Evolutionary conservation across 2,888 invertebrate genomes (phyloP), one percentile per base, ranked within the genome.

Genomic region (Sphecodes monilicornis): DNA sequence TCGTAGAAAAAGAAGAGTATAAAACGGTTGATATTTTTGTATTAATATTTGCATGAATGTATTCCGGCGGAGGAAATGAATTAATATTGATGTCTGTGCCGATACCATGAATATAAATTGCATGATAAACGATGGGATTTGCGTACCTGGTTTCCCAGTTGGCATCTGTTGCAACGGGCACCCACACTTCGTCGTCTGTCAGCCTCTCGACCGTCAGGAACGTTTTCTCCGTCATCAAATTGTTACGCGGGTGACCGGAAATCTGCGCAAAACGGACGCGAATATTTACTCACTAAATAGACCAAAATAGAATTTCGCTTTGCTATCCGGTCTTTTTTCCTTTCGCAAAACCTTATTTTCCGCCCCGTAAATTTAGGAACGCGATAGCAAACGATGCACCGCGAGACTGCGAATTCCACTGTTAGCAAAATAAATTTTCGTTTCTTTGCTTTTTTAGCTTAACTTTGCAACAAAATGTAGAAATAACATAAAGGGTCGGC

Each of bases 111-210:
- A 78, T 73, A 41, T 22, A 29, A 36, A 57, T 46, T 22, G 46
- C 26, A 50, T 26, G 41, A 22, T 46, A 18, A 66, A 50, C 10
- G 16, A 16, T 41, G 32, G 16, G 18, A 50, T 69, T 43, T 74
- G 71, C 96, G 94, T 95, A 98, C 98, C 96, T 98, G 16, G 98
- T 98, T 93, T 98, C 98, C 98, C 98, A 98, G 92, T 97, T 97
- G 32, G 97, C 98, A 93, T 98, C 98, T 0, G 97, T 98, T 13
- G 97, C 97, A 11, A 97, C 95, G 0, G 96, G 95, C 64, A 95
- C 95, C 98, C 98, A 98, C n/a, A 89, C 87, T 43, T 96, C 96
- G 81, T 96, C 96, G 75, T 96, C 96, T 6, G 95, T 95, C 86
- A 96, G 95, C 57, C 95, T 95, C 94, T 98, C 98, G 6, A 98